Evolutionary conservation across 1,140 invertebrate genomes (phyloP), one percentile per base, ranked within the genome.

Genomic region (Neuroterus valhalla): DNA sequence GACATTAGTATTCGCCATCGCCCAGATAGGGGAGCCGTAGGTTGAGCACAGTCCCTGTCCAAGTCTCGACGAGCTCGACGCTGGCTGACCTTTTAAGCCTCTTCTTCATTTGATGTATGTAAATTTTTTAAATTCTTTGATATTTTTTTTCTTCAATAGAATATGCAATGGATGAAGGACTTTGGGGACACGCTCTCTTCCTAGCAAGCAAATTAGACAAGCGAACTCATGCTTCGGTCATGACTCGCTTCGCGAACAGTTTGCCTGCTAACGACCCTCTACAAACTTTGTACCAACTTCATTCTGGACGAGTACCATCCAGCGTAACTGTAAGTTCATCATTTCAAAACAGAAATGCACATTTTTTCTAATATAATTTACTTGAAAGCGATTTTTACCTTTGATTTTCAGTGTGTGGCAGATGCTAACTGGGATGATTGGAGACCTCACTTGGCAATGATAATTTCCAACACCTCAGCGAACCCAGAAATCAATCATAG

Each of bases 161-260:
- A 89, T 98, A 94, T 92, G 97, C 98, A 19, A 97, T 98, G 93
- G 93, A 93, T 76, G 93, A 95, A 84, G 93, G 94, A 78, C 91
- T 98, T 43, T 99, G 98, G 98, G 97, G 96, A 14, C 97, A 99
- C 90, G 97, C 98, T 66, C 91, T 99, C 72, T 97, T 97, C 85
- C 89, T 99, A 81, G 95, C 97, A 45, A 96, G 94, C 80, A 97
- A 97, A 92, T 93, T 96, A 90, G 97, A 97, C 88, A 93, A 94
- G 75, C 93, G 96, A 75, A 95, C 94, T n/a, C 94, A 98, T 83
- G 96, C 96, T 1, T 94, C 94, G 83, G 96, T 98, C 3, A 94
- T 96, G 92, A 94, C 95, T 75, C 94, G 96, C 82, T 99, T 98
- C 90, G 94, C 96, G 23, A 96, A 96, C 84, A 95, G 96, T 67